Base-by-base conservation (phyloP, 2,113 vertebrate genomes). In the Tychaedon coryphoeus region DNA sequence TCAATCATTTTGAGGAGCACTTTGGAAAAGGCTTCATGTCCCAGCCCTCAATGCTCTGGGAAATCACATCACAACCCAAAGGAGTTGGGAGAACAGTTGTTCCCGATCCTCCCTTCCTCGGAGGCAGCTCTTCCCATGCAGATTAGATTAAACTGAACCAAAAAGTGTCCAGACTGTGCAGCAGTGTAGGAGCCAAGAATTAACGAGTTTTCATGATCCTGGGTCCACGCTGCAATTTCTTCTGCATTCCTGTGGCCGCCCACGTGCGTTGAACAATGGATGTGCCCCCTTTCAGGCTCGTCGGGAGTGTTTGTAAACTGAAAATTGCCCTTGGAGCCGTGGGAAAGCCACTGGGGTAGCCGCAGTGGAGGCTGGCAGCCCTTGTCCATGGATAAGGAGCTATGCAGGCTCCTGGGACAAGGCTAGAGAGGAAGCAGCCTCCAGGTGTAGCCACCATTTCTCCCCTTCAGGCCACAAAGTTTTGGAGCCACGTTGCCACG, bases 71-170 rank as follows among this genome's bases (percentile, higher is more conserved):
- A 1, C 43, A 50, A 12, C 23, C 29, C 15, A 78, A 76, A 57
- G 0, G 45, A 34, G n/a, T 1, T 50, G 66, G 57, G 67, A 72
- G 26, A 75, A 24, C 0, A 1, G 29, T 29, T 72, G 16, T 16
- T 73, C 19, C 0, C 5, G 1, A 28, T 48, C 43, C 66, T 60
- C 43, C 12, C 3, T 25, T 51, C 70, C 57, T 65, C 2, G 0
- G 38, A 38, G 42, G 36, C 54, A 22, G 20, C 25, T 14, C 9
- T 92, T 79, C 78, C 62, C 86, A 79, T 53, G 75, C 82, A 88
- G 90, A 76, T 66, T 42, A 76, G 54, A 73, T 88, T 80, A 88
- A 90, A 76, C 4, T 4, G 67, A 73, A 62, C 56, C n/a, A 58
- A 77, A 88, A 87, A 57, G 4, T 2, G 0, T 45, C 67, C 42